phyloP scores from a whole-genome alignment of 2,888 invertebrate genomes.

The Himalopsyche tibetana region DNA sequence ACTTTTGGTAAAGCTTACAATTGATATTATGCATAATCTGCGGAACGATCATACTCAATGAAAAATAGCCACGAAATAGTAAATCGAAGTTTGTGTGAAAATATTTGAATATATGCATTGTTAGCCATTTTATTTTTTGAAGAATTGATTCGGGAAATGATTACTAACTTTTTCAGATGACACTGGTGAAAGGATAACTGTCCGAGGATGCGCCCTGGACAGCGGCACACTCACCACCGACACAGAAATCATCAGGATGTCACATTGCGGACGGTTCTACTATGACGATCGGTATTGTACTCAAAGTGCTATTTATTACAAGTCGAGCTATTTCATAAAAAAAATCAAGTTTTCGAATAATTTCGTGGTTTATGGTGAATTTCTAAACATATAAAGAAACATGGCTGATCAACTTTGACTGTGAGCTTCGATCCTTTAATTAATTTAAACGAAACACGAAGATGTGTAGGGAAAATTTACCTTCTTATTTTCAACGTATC shows the following conservation, averaged over 20 bases:
- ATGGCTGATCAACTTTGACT: too few species aligned
- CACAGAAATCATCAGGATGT: slow-evolving; percentile 97
- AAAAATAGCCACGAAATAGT: too few species aligned
- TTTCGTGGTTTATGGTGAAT: too few species aligned
- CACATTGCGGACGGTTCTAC: slow-evolving; percentile 97
- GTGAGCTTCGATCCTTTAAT: too few species aligned
- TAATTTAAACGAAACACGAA: too few species aligned
- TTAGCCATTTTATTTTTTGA: neutral
- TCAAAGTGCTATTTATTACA: slow-evolving; percentile 60
- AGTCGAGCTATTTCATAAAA: neutral
- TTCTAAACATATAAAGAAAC: too few species aligned
- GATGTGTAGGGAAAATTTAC: too few species aligned
- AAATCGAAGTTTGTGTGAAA: neutral
- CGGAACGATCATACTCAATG: too few species aligned
- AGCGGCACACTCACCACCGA: slow-evolving; percentile 97
- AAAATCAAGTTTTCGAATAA: too few species aligned
- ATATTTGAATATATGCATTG: neutral
- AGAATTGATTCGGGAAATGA: neutral
- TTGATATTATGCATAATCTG: neutral
- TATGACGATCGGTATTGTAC: slow-evolving; percentile 85
- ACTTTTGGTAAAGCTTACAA: too few species aligned
- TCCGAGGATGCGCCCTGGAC: slow-evolving; percentile 96
- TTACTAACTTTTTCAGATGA: slow-evolving; percentile 78
- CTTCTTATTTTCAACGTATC: too few species aligned
- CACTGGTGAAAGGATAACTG: slow-evolving; percentile 87